These are phyloP conservation scores for Papilio machaon DNA, from an alignment of 1,140 invertebrate species.

Conservation along the genomic window DNA sequence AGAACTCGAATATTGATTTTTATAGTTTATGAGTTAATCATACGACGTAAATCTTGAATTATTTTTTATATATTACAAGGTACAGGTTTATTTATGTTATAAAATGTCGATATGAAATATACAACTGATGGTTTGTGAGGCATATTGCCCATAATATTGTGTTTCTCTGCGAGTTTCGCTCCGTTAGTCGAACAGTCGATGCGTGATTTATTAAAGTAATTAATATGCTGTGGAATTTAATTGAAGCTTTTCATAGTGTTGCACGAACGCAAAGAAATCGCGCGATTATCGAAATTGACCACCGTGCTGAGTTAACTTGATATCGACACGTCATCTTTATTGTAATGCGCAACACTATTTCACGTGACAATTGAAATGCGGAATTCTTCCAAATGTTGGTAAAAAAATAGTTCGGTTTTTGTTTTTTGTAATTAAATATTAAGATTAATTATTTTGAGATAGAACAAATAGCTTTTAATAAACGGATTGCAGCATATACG, in stretches of 20 bases:
- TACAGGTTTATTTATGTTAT: constrained; percentile 18
- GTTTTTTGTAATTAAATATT: too few relatives aligned
- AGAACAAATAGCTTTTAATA: too few relatives aligned
- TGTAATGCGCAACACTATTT: constrained; percentile 57
- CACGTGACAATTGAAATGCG: constrained; percentile 8
- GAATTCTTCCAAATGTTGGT: not conserved
- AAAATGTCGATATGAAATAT: not conserved
- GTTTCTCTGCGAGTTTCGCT: constrained; percentile 43
- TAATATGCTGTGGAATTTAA: constrained; percentile 66
- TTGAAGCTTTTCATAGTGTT: too few relatives aligned
- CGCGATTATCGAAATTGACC: constrained; percentile 60
- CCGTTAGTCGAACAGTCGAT: constrained; percentile 61
- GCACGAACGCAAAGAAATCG: too few relatives aligned
- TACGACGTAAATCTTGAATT: constrained; percentile 31
- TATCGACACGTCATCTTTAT: constrained; percentile 55
- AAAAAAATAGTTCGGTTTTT: too few relatives aligned
- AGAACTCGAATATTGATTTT: constrained; percentile 7
- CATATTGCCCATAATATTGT: not conserved
- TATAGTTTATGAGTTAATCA: constrained; percentile 34
- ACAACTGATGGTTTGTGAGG: not conserved
- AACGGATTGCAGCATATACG: too few relatives aligned
- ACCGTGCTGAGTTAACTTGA: constrained; percentile 61
- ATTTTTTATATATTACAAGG: constrained; percentile 24
- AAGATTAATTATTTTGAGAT: too few relatives aligned
- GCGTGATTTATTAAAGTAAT: constrained; percentile 71